Evolutionary conservation across 2,797 vertebrate genomes (phyloP), one percentile per base, ranked within the genome.

Genomic region (Pangasius djambal): DNA sequence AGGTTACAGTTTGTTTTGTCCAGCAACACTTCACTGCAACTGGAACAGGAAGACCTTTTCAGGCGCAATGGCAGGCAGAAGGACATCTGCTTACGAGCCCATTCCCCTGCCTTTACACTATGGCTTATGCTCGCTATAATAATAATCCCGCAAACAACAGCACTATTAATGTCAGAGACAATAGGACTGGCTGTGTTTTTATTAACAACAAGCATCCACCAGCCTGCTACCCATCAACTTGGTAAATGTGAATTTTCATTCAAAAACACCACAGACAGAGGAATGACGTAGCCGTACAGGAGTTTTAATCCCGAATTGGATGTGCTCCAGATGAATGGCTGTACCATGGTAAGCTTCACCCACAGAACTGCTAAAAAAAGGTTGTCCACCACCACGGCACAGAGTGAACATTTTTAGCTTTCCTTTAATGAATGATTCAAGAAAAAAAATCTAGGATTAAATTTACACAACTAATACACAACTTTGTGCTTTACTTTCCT

Each of bases 261-360:
- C 91, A 94, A 94, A 93, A 90, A 90, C 87, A 82, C 81, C 86
- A 85, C 85, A 88, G 92, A 94, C 92, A 92, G 94, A 91, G 93
- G 94, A 88, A 48, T 89, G 93, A 90, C 93, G 91, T 89, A 91
- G 92, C 86, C 90, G 91, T 94, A 95, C 91, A 77, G 86, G 92
- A 90, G 92, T 59, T 91, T 91, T 95, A 95, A 95, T 95, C 95
- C 94, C 90, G 90, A 52, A 86, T 90, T 96, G 95, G 95, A 95
- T 89, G 31, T 20, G 1, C 22, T 94, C 95, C 95, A 95, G 92
- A 91, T 89, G 83, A 91, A 85, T 86, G 81, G 55, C 91, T 91
- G 67, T 87, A 92, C 92, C 92, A 89, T 91, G 84, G 90, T 87
- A 92, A 92, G 82, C 91, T 84, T 90, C 86, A 93, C 93, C 91